A percentile compares a stretch with the other conserved stretches of the same genome.
phyloP scores from a whole-genome alignment of 1,140 invertebrate genomes.

The Drosophila orosa region DNA sequence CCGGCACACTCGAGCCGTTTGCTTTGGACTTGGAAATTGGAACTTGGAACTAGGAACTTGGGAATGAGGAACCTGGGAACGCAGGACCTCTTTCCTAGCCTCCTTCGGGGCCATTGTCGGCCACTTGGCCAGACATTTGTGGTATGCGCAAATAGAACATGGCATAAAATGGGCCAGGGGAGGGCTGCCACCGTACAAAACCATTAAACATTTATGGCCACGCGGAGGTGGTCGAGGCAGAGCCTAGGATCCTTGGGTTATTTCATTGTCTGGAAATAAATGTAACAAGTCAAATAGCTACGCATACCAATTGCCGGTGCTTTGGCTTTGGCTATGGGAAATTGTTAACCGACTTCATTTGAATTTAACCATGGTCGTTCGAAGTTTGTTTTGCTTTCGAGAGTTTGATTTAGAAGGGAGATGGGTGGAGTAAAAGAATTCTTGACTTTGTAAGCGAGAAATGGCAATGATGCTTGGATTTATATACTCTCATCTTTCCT shows the following conservation, averaged over 20 bases:
- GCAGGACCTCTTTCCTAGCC: background rate
- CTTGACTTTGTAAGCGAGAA: background rate
- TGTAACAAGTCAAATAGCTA: conserved; percentile 43
- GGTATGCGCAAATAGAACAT: conserved; percentile 63
- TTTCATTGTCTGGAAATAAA: conserved; percentile 34
- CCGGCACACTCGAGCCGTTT: conserved; percentile 72
- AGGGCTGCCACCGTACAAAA: conserved; percentile 10
- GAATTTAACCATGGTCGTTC: conserved; percentile 7
- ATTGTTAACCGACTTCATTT: conserved; percentile 14
- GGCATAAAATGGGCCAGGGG: conserved; percentile 25
- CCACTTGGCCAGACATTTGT: conserved; percentile 53
- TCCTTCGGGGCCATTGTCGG: conserved; percentile 36
- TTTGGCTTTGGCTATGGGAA: background rate
- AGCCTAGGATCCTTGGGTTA: conserved; percentile 8
- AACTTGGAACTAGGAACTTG: conserved; percentile 1
- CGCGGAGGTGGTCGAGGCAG: conserved; percentile 11
- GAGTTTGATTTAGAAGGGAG: background rate
- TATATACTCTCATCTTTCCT: background rate
- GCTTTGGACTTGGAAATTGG: conserved; percentile 54
- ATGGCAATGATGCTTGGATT: background rate
- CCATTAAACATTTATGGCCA: conserved; percentile 62
- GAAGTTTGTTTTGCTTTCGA: conserved; percentile 1
- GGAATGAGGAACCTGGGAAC: background rate
- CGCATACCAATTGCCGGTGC: conserved; percentile 11
- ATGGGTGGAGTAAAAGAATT: background rate